A percentile compares a stretch with the other conserved stretches of the same genome.
Evolutionary conservation across 1,140 invertebrate genomes (phyloP).

Genomic region (Heterodera schachtii): DNA sequence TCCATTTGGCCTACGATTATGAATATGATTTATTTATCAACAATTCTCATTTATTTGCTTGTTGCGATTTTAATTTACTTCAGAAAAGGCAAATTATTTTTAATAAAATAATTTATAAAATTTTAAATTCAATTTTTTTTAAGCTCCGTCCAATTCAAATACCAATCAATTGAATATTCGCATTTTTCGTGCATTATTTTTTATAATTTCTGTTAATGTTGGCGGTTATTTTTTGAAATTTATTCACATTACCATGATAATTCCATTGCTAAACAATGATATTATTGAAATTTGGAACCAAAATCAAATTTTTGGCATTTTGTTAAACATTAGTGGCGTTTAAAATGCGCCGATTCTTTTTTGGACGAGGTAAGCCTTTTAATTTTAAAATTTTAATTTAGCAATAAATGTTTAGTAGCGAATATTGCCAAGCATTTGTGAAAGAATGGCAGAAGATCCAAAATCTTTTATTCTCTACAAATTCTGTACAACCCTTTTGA

Average conservation of each 20-base stretch:
- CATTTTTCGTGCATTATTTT: not conserved
- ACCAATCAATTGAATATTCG: not conserved
- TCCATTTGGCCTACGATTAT: too few relatives aligned
- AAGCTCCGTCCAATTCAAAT: not conserved
- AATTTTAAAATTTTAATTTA: not conserved
- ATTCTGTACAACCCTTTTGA: too few relatives aligned
- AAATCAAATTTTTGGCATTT: not conserved
- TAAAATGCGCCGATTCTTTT: not conserved
- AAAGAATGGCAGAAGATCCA: too few relatives aligned
- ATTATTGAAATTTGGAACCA: not conserved
- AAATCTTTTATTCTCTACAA: too few relatives aligned
- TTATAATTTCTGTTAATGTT: not conserved
- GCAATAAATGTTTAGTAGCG: not conserved
- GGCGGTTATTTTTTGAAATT: not conserved
- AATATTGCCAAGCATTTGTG: not conserved
- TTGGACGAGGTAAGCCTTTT: not conserved
- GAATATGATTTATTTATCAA: not conserved
- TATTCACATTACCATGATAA: not conserved
- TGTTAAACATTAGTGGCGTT: not conserved
- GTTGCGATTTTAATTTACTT: not conserved
- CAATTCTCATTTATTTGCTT: not conserved
- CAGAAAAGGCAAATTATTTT: not conserved
- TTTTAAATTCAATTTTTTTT: too few relatives aligned
- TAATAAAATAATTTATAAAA: not conserved
- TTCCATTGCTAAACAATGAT: not conserved